Evolutionary conservation across 2,113 vertebrate species (phyloP), one percentile per base, ranked within the genome.

Genomic region (Mesitornis unicolor): DNA sequence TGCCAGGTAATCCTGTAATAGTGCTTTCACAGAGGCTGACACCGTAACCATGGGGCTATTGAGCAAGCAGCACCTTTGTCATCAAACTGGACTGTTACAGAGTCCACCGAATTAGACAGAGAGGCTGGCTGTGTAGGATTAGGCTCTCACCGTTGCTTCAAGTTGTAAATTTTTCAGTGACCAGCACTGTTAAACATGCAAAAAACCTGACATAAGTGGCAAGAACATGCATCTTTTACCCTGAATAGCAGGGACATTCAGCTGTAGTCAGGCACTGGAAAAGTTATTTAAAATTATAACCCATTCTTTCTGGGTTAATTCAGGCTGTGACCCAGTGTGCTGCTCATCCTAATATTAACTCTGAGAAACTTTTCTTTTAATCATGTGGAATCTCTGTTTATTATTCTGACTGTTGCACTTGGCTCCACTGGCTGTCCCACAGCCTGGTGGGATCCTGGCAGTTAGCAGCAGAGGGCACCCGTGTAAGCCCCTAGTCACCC

Each of bases 291-390:
- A 93, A 87, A 78, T 57, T 63, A 47, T 84, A 42, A 45, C 24
- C 69, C 6, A 0, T 64, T 81, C 61, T 79, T 65, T 87, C 35
- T 60, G 74, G 50, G 53, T 91, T 92, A 82, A 84, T 82, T 84
- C 47, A 89, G 53, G 54, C 76, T 50, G 43, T 95, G 95, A 93
- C 61, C 76, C 82, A 60, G 60, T 59, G 68, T 48, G 53, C 78
- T 71, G 75, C 40, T 91, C 76, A 81, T 90, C 93, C 95, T 91
- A 88, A 76, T 93, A 94, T 84, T 88, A 95, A 93, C 95, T 86
- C 83, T 95, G 96, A 96, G 96, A 95, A 94, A 93, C 56, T 79
- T 93, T 61, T 51, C 64, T 89, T 82, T 53, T 48, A 68, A 42
- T 68, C 78, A 12, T 36, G 85, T 81, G 92, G 68, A 67, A 68